phyloP scores from a whole-genome alignment of 2,113 vertebrate species.

The Anser cygnoides region DNA sequence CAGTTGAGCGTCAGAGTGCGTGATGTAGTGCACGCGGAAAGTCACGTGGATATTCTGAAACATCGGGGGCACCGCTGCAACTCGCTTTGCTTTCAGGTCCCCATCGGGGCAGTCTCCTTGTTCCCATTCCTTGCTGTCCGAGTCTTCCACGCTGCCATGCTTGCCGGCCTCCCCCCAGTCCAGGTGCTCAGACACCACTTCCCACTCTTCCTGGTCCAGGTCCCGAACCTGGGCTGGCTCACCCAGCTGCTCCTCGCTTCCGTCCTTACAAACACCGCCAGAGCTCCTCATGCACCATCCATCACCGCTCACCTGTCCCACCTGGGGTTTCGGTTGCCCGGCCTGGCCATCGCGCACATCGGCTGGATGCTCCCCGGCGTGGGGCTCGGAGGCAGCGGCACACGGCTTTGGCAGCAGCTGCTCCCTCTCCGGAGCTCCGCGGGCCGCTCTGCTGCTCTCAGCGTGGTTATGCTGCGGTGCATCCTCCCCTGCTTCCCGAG shows the following conservation, averaged over 20 bases:
- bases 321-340: background rate
- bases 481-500: background rate
- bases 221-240: background rate
- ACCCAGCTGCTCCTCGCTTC: background rate
- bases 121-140: slow-evolving; percentile 33
- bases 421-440: background rate
- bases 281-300: background rate
- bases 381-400: background rate
- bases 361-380: background rate
- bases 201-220: slow-evolving; percentile 65
- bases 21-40: slow-evolving; percentile 90
- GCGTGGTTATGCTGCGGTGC: background rate
- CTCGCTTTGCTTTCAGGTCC: slow-evolving; percentile 63
- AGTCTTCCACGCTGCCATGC: background rate
- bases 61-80: slow-evolving; percentile 76
- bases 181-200: slow-evolving; percentile 64
- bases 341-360: background rate
- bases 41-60: slow-evolving; percentile 79
- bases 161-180: slow-evolving; percentile 30
- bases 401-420: background rate
- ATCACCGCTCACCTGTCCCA: background rate
- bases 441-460: background rate
- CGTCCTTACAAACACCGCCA: background rate
- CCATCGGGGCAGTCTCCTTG: slow-evolving; percentile 34
- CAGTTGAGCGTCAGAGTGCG: slow-evolving; percentile 72